Evolutionary conservation across 2,113 vertebrate species (phyloP).

Genomic region (Notarius lentiginosus): DNA sequence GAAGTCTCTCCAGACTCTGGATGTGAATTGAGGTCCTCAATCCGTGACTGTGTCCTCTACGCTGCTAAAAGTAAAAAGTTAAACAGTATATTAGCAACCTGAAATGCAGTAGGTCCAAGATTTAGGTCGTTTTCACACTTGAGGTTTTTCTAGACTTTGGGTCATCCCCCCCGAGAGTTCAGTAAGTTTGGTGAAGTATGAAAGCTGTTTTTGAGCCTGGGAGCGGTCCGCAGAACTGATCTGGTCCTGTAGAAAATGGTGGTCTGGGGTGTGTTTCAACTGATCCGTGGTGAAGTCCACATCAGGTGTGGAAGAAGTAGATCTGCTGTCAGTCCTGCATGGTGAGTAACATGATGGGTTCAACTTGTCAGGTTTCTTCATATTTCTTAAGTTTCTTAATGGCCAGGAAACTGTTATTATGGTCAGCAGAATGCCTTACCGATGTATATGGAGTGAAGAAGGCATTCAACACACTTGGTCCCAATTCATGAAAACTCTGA

Average conservation of each 20-base stretch:
- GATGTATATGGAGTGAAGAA: background rate
- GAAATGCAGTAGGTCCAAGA: slow-evolving; percentile 8
- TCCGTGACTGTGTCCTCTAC: background rate
- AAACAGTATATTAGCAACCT: slow-evolving; percentile 12
- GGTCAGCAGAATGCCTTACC: background rate
- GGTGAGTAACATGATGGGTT: background rate
- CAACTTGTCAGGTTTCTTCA: background rate
- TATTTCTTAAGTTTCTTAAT: background rate
- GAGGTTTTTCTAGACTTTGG: background rate
- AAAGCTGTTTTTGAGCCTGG: background rate
- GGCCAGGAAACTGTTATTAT: background rate
- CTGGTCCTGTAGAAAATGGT: background rate
- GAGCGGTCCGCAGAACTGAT: background rate
- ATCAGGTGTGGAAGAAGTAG: background rate
- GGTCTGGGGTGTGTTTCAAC: background rate
- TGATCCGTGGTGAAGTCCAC: background rate
- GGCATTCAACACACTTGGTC: background rate
- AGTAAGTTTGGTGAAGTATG: background rate
- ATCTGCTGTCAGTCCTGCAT: background rate
- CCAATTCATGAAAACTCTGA: background rate
- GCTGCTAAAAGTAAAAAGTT: slow-evolving; percentile 11
- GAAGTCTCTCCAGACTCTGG: background rate
- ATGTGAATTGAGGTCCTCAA: background rate
- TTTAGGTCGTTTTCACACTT: slow-evolving; percentile 3
- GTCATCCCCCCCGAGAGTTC: background rate